Conservation (phyloP, 2,888 invertebrate species). For the Disparrhopalites patrizii region DNA sequence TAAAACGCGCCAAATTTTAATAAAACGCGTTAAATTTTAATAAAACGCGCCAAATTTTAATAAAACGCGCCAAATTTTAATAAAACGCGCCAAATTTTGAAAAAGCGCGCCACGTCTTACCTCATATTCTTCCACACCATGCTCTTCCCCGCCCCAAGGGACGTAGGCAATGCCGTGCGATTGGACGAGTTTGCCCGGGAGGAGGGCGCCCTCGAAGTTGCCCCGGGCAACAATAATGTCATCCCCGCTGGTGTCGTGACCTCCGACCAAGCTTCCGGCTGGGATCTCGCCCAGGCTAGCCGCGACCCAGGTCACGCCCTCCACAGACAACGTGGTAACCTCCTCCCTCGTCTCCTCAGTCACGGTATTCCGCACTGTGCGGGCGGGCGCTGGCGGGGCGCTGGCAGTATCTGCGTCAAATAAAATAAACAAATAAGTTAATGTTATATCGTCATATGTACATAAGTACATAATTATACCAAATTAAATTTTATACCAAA, state of each 20-base stretch:
- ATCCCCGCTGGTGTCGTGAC: slow-evolving; percentile 58
- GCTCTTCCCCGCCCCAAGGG: slow-evolving; percentile 1
- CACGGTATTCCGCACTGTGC: background rate
- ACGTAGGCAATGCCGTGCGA: background rate
- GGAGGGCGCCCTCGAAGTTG: background rate
- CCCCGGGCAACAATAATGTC: background rate
- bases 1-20: no score
- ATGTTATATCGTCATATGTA: no score
- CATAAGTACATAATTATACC: no score
- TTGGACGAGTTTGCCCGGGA: slow-evolving; percentile 4
- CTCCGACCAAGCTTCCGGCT: slow-evolving; percentile 44
- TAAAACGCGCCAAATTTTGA: no score
- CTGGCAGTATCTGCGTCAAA: background rate
- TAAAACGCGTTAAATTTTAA: no score
- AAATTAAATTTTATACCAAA: no score
- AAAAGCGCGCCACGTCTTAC: no score
- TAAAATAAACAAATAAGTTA: background rate
- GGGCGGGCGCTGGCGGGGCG: background rate
- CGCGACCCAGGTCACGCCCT: slow-evolving; percentile 41
- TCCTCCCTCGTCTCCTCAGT: background rate
- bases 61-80: no score
- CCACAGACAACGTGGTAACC: slow-evolving; percentile 30
- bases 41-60: no score
- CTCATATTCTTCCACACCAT: background rate
- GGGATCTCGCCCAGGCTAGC: slow-evolving; percentile 30